Conservation (phyloP, 1,140 invertebrate species). For the Drosophila subpulchrella region DNA sequence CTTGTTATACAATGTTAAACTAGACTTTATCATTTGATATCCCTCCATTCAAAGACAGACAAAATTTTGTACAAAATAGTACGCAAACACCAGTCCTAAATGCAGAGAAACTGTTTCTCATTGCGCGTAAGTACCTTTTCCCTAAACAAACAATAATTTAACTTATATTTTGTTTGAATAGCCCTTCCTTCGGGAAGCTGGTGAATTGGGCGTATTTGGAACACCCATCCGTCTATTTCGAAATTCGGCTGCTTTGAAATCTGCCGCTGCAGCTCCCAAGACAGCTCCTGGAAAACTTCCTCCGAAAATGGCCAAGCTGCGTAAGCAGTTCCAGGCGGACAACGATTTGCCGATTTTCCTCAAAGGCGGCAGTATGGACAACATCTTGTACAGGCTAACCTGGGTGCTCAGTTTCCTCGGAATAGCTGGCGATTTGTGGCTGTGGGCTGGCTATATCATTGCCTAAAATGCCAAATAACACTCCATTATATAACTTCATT, state of each 20-base stretch:
- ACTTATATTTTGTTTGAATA: background rate
- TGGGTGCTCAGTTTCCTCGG: slow-evolving; percentile 83
- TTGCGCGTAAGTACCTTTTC: slow-evolving; percentile 41
- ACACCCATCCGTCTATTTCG: slow-evolving; percentile 3
- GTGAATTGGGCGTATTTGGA: background rate
- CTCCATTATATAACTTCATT: too few relatives aligned
- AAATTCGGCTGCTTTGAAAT: slow-evolving; percentile 9
- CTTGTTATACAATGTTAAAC: background rate
- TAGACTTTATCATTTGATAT: background rate
- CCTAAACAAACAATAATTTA: background rate
- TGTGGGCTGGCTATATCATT: slow-evolving; percentile 54
- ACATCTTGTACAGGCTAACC: slow-evolving; percentile 86
- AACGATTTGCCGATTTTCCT: slow-evolving; percentile 87
- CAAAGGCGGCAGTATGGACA: slow-evolving; percentile 87
- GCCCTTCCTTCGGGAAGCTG: slow-evolving; percentile 35
- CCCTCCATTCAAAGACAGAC: slow-evolving; percentile 3
- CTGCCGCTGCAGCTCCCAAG: background rate
- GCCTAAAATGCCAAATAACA: slow-evolving; percentile 1
- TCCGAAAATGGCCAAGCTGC: slow-evolving; percentile 74
- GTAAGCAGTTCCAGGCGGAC: slow-evolving; percentile 84
- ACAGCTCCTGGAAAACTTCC: slow-evolving; percentile 36
- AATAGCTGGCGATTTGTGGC: slow-evolving; percentile 48
- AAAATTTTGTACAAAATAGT: slow-evolving; percentile 18
- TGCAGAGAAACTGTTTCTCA: slow-evolving; percentile 52
- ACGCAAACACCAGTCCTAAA: slow-evolving; percentile 24